Percentiles rank a stretch among this genome's conserved stretches.
These are phyloP conservation scores for Eumaeus atala DNA, from an alignment of 1,140 invertebrate species.

Conservation along the genomic window DNA sequence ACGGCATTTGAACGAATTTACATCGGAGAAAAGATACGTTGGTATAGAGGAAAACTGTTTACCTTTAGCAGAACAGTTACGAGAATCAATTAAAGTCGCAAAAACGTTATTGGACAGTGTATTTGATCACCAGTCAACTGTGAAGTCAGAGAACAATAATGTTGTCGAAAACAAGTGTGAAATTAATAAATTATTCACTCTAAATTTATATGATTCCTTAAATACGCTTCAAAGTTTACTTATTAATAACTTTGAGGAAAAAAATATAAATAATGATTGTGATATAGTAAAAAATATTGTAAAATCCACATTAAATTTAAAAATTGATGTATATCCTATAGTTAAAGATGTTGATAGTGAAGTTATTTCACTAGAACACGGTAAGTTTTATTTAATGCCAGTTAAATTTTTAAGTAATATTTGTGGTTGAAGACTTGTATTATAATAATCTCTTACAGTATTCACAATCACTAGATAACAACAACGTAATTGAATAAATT, in stretches of 20 bases:
- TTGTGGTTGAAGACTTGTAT: too few relatives aligned
- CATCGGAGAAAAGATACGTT: slow-evolving; percentile 27
- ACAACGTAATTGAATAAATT: too few relatives aligned
- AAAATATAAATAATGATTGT: neutral
- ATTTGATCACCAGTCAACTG: slow-evolving; percentile 6
- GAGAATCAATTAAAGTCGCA: slow-evolving; percentile 27
- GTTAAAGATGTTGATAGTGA: neutral
- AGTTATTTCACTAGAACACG: neutral
- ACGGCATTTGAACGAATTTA: slow-evolving; percentile 33
- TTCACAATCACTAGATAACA: too few relatives aligned
- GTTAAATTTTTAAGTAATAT: too few relatives aligned
- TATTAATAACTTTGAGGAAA: neutral
- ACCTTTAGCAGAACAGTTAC: slow-evolving; percentile 20
- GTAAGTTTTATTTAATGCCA: neutral
- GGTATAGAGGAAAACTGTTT: slow-evolving; percentile 24
- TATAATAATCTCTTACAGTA: too few relatives aligned
- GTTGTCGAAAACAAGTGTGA: neutral
- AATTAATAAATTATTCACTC: neutral
- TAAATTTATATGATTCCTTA: neutral
- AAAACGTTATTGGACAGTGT: slow-evolving; percentile 32
- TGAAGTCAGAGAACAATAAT: slow-evolving; percentile 3
- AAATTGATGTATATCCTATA: neutral
- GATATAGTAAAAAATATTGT: neutral
- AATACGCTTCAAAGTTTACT: neutral
- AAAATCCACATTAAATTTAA: neutral